Percentiles rank a stretch among this genome's conserved stretches.
Evolutionary conservation across 2,888 invertebrate genomes (phyloP).

Genomic region (Adineta ricciae): DNA sequence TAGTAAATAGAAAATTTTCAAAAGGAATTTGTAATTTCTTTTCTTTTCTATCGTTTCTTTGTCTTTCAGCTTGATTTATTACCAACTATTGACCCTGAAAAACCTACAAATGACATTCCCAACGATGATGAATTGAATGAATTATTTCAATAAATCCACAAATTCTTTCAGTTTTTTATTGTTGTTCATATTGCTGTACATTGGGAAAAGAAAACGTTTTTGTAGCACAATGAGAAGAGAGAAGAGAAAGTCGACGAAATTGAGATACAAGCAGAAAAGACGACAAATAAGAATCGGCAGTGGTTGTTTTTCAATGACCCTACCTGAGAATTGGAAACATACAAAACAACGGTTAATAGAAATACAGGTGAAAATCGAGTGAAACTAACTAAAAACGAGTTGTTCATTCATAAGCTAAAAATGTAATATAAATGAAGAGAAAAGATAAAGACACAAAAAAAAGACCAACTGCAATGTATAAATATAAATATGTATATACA

Average conservation of each 20-base stretch:
- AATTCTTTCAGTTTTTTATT: not conserved
- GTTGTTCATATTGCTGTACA: not conserved
- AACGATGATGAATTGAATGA: not conserved
- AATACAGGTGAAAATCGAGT: not conserved
- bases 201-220: not conserved
- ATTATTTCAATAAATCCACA: not conserved
- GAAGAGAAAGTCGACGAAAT: not conserved
- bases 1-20: not conserved
- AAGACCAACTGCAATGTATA: not conserved
- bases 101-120: not conserved
- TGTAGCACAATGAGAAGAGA: not conserved
- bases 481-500: not conserved
- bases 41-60: not conserved
- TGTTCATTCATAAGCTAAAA: not conserved
- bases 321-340: not conserved
- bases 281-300: not conserved
- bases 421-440: not conserved
- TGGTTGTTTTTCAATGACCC: not conserved
- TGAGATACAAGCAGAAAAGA: not conserved
- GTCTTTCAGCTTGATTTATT: not conserved
- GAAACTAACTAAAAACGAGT: not conserved
- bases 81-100: not conserved
- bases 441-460: not conserved
- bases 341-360: slow-evolving; percentile 9
- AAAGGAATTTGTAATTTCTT: not conserved